These are phyloP conservation scores for Temnothorax rugatulus DNA, from an alignment of 2,888 invertebrate genomes.

Conservation along the genomic window DNA sequence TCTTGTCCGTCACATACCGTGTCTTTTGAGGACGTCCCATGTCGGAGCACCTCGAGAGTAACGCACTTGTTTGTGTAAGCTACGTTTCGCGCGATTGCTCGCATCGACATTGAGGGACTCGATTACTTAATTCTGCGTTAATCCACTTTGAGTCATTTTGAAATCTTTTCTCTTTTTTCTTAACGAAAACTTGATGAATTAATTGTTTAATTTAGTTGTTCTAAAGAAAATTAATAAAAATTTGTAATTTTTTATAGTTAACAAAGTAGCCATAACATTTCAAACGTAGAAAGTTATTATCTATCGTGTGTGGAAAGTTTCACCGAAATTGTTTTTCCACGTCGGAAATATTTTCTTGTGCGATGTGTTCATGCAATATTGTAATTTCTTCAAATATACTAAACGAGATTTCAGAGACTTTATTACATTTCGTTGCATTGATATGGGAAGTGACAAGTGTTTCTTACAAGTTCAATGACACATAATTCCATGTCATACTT, in stretches of 20 bases:
- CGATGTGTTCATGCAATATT: neutral
- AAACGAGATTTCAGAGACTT: neutral
- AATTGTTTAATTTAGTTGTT: neutral
- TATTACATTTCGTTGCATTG: neutral
- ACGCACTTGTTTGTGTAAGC: slow-evolving; percentile 43
- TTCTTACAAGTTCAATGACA: neutral
- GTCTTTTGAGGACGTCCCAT: neutral
- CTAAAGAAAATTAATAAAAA: neutral
- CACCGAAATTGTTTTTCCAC: neutral
- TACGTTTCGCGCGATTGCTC: slow-evolving; percentile 15
- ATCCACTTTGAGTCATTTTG: neutral
- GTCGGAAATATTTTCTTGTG: neutral
- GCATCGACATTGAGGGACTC: slow-evolving; percentile 9
- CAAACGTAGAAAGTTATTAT: neutral
- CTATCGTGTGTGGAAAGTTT: neutral
- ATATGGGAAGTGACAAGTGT: neutral
- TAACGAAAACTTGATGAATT: neutral
- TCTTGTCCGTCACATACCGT: neutral
- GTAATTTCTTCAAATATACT: neutral
- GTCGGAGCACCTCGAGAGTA: slow-evolving; percentile 30
- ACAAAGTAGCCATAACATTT: neutral
- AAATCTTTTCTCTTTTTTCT: neutral
- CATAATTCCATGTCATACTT: neutral
- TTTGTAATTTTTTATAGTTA: neutral
- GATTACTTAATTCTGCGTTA: neutral